Conservation (phyloP, 2,113 vertebrate species). For the Plecotus auritus region DNA sequence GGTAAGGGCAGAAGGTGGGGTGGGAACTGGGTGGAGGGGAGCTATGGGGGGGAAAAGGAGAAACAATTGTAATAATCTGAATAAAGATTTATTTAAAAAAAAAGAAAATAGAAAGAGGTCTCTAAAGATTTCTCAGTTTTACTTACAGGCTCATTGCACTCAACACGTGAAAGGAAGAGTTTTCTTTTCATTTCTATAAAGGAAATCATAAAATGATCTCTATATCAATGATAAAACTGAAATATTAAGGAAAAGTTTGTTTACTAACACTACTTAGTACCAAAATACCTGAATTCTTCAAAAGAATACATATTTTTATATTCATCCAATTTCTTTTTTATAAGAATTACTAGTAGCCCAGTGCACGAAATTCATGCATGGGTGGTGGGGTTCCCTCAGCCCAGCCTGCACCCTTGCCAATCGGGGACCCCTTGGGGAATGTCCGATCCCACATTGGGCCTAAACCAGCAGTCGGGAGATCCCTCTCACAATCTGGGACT, state of each 20-base stretch:
- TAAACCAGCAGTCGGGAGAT: too few species aligned
- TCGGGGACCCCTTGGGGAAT: too few species aligned
- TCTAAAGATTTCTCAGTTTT: neutral
- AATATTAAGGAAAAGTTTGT: neutral
- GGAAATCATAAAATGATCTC: conserved; percentile 29
- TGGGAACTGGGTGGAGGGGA: too few species aligned
- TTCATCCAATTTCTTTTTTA: neutral
- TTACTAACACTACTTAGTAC: neutral
- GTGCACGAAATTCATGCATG: too few species aligned
- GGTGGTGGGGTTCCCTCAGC: too few species aligned
- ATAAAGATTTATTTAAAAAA: too few species aligned
- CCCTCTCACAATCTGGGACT: too few species aligned
- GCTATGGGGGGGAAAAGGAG: too few species aligned
- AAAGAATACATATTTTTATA: neutral
- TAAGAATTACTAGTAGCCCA: neutral
- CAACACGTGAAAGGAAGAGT: neutral
- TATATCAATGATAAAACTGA: neutral
- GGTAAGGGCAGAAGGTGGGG: too few species aligned
- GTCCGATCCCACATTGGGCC: too few species aligned
- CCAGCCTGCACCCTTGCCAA: too few species aligned
- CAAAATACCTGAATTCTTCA: neutral
- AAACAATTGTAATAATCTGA: too few species aligned
- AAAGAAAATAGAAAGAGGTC: neutral
- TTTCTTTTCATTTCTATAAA: conserved; percentile 21
- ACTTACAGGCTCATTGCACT: conserved; percentile 5